Evolutionary conservation across 2,888 invertebrate genomes (phyloP).

Genomic region (Ophioninae sp.): DNA sequence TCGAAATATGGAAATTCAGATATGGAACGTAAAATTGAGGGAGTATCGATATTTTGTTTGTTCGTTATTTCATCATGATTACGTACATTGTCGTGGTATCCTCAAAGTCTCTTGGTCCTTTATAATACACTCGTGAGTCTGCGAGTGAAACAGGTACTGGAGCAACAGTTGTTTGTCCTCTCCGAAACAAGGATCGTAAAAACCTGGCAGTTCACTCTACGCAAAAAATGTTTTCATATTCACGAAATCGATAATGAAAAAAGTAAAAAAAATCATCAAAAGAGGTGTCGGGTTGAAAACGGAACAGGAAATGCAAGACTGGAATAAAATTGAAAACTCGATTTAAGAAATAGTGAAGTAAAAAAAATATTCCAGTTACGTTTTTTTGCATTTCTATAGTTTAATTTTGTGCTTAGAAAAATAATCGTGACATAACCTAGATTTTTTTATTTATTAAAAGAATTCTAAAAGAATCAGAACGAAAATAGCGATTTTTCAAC

Average conservation of each 20-base stretch:
- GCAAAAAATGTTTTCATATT: conserved; percentile 71
- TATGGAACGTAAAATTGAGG: conserved; percentile 4
- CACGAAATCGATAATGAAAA: too few species aligned
- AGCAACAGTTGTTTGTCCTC: conserved; percentile 94
- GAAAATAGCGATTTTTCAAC: not conserved
- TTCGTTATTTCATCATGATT: not conserved
- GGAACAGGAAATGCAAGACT: too few species aligned
- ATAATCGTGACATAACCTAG: too few species aligned
- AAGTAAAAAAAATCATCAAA: too few species aligned
- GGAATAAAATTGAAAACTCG: too few species aligned
- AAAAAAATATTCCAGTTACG: too few species aligned
- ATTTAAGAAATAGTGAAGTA: too few species aligned
- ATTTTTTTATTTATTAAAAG: too few species aligned
- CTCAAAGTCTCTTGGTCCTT: conserved; percentile 90
- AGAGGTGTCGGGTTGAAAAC: too few species aligned
- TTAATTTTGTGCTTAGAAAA: too few species aligned
- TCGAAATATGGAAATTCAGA: conserved; percentile 45
- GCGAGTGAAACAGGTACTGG: conserved; percentile 92
- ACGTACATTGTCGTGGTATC: conserved; percentile 89
- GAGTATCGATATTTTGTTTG: not conserved
- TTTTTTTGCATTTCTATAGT: too few species aligned
- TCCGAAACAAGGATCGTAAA: conserved; percentile 97
- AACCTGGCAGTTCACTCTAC: conserved; percentile 96
- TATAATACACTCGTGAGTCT: conserved; percentile 90
- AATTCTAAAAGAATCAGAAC: not conserved